phyloP scores from a whole-genome alignment of 2,797 vertebrate genomes.

The Siniperca undulata region DNA sequence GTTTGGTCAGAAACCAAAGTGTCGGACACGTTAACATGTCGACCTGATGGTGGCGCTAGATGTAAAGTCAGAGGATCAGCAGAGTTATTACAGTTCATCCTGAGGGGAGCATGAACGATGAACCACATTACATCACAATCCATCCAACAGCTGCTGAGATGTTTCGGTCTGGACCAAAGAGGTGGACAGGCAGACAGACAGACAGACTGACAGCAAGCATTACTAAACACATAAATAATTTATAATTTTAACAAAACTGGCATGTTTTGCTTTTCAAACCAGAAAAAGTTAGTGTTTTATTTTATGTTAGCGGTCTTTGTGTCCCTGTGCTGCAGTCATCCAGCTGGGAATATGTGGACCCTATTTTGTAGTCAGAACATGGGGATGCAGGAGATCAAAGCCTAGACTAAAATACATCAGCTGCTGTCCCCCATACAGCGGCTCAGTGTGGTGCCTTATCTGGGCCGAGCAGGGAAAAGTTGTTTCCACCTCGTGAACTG shows the following conservation, averaged over 20 bases:
- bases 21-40: no score
- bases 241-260: neutral
- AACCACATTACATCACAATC: no score
- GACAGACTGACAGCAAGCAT: no score
- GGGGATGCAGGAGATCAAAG: constrained; percentile 58
- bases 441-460: constrained; percentile 26
- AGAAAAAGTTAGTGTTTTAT: neutral
- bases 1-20: no score
- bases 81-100: no score
- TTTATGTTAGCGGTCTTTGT: neutral
- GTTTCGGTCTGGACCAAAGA: no score
- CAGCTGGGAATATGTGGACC: constrained; percentile 11
- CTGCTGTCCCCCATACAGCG: neutral
- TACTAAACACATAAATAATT: no score
- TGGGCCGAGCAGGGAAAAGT: constrained; percentile 20
- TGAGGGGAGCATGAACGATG: no score
- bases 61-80: no score
- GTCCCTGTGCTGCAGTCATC: neutral
- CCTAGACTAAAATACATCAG: constrained; percentile 13
- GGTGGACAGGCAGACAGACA: no score
- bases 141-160: no score
- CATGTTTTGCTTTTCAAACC: neutral
- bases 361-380: constrained; percentile 53
- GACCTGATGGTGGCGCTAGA: no score
- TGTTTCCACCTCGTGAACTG: neutral